A percentile compares a stretch with the other conserved stretches of the same genome.
These are phyloP conservation scores for Rutilus rutilus DNA, from an alignment of 2,113 vertebrate species.

Conservation along the genomic window DNA sequence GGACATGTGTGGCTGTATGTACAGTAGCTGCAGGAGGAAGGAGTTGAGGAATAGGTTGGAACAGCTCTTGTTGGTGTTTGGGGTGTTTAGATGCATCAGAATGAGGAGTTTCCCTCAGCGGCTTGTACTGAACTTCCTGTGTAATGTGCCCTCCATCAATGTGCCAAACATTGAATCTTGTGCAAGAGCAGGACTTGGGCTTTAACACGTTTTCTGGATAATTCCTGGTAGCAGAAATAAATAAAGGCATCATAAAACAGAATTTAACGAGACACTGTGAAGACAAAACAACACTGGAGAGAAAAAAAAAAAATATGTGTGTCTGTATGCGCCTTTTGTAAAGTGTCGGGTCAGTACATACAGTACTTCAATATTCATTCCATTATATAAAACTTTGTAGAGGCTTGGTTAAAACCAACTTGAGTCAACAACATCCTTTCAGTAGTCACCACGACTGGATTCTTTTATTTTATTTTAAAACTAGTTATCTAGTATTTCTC, in stretches of 20 bases:
- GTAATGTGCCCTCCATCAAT: slow-evolving; percentile 78
- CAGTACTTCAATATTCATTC: slow-evolving; percentile 76
- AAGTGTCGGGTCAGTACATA: slow-evolving; percentile 69
- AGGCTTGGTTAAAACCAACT: slow-evolving; percentile 21
- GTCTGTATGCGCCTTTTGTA: slow-evolving; percentile 16
- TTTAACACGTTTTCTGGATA: slow-evolving; percentile 95
- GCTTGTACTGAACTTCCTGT: slow-evolving; percentile 56
- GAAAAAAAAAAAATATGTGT: slow-evolving; percentile 36
- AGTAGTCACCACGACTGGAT: background rate
- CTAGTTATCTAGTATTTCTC: slow-evolving; percentile 69
- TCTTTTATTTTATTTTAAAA: slow-evolving; percentile 47
- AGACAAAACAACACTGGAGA: slow-evolving; percentile 55
- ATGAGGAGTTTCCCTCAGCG: slow-evolving; percentile 51
- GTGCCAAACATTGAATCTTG: slow-evolving; percentile 55
- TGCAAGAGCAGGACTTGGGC: slow-evolving; percentile 57
- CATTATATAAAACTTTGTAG: slow-evolving; percentile 73
- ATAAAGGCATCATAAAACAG: slow-evolving; percentile 80
- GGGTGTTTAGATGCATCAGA: slow-evolving; percentile 16
- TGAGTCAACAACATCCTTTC: slow-evolving; percentile 28
- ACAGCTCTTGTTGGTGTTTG: background rate
- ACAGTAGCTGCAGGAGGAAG: slow-evolving; percentile 47
- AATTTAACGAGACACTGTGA: slow-evolving; percentile 55
- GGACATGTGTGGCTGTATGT: slow-evolving; percentile 46
- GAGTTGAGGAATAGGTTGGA: background rate
- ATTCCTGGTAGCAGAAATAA: slow-evolving; percentile 97